Evolutionary conservation across 1,140 invertebrate species (phyloP).

Genomic region (Plodia interpunctella): DNA sequence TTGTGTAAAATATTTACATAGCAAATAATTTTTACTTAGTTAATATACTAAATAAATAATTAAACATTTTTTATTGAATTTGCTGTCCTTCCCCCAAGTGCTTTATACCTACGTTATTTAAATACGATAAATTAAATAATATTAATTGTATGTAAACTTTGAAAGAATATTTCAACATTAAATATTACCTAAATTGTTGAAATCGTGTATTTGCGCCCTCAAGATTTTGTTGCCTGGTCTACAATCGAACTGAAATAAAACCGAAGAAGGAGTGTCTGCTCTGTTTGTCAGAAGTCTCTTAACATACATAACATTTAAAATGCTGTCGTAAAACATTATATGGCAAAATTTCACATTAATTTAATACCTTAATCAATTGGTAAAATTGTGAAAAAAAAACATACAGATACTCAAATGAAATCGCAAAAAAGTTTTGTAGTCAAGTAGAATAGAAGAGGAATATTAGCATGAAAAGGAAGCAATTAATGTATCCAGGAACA

Average conservation of each 20-base stretch:
- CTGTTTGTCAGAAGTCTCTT: slow-evolving; percentile 9
- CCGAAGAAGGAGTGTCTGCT: not conserved
- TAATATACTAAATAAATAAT: slow-evolving; percentile 74
- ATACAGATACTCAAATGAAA: slow-evolving; percentile 13
- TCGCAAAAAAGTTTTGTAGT: not conserved
- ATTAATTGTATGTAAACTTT: slow-evolving; percentile 73
- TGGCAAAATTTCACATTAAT: slow-evolving; percentile 25
- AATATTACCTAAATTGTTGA: slow-evolving; percentile 65
- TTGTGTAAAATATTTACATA: slow-evolving; percentile 76
- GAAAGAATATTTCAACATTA: slow-evolving; percentile 68
- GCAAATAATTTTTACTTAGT: slow-evolving; percentile 76
- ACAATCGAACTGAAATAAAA: not conserved
- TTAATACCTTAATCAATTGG: slow-evolving; percentile 12
- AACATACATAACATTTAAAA: slow-evolving; percentile 22
- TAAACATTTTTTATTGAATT: slow-evolving; percentile 78
- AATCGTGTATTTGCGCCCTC: slow-evolving; percentile 57
- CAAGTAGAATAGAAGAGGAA: not conserved
- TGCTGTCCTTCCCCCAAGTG: slow-evolving; percentile 78
- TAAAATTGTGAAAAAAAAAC: not conserved
- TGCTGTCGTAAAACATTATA: slow-evolving; percentile 17
- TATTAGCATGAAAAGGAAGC: not conserved
- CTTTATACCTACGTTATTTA: slow-evolving; percentile 78
- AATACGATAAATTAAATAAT: slow-evolving; percentile 71
- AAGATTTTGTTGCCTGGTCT: slow-evolving; percentile 61
- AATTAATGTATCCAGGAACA: slow-evolving; percentile 36